Evolutionary conservation across 92 coral and sea anemone species (phyloP).

Genomic region (Bergia puertoricense): DNA sequence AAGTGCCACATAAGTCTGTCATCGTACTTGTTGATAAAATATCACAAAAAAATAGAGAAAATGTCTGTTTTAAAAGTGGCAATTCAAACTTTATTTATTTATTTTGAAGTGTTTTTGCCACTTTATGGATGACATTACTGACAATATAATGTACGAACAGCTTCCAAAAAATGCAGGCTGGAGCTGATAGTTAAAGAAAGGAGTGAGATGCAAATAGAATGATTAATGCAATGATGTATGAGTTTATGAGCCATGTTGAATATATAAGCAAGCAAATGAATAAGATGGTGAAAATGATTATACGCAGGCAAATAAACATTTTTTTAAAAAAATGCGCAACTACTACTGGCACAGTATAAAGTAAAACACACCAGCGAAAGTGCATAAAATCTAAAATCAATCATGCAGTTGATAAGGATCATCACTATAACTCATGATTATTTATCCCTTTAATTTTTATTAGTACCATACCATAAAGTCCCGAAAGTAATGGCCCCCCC

Average conservation of each 20-base stretch:
- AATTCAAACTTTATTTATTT: too few species aligned
- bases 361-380: neutral
- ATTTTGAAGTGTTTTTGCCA: too few species aligned
- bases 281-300: neutral
- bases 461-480: too few species aligned
- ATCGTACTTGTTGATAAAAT: neutral
- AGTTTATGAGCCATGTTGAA: neutral
- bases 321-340: neutral
- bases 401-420: neutral
- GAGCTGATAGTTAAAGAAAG: neutral
- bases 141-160: neutral
- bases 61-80: too few species aligned
- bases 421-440: too few species aligned
- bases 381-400: neutral
- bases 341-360: neutral
- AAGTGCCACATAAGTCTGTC: neutral
- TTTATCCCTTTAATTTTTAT: neutral
- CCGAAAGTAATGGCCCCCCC: too few species aligned
- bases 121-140: neutral
- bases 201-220: neutral
- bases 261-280: neutral
- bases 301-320: neutral
- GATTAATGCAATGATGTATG: neutral
- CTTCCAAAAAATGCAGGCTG: neutral
- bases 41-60: neutral